Percentiles rank a stretch among this genome's conserved stretches.
These are phyloP conservation scores for Epinephelus coioides DNA, from an alignment of 2,797 vertebrate species.

Conservation along the genomic window DNA sequence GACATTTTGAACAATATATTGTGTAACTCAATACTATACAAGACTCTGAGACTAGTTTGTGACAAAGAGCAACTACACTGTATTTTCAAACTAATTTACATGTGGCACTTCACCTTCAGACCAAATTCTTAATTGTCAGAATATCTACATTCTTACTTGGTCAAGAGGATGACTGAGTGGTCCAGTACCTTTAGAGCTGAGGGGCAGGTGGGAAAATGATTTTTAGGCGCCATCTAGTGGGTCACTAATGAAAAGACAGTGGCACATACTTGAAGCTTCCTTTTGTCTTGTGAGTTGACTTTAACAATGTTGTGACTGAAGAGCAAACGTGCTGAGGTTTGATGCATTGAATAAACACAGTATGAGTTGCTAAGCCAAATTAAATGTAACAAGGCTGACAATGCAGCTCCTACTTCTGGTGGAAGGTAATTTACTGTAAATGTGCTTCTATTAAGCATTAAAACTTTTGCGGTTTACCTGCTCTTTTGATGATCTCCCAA, in stretches of 20 bases:
- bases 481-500: slow-evolving; percentile 93
- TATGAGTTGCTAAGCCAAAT: neutral
- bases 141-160: neutral
- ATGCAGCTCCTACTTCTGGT: neutral
- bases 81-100: neutral
- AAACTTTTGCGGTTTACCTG: slow-evolving; percentile 79
- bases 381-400: neutral
- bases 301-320: neutral
- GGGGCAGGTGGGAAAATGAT: neutral
- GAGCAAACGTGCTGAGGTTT: neutral
- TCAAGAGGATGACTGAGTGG: neutral
- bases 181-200: neutral
- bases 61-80: neutral
- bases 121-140: neutral
- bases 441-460: neutral
- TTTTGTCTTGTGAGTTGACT: neutral
- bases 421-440: neutral
- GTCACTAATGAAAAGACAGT: neutral
- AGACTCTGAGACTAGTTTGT: neutral
- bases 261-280: neutral
- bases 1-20: neutral
- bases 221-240: slow-evolving; percentile 51
- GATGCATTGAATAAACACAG: neutral
- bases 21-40: neutral
- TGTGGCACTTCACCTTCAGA: neutral